Evolutionary conservation across 2,797 vertebrate genomes (phyloP).

Genomic region (Perodicticus potto): DNA sequence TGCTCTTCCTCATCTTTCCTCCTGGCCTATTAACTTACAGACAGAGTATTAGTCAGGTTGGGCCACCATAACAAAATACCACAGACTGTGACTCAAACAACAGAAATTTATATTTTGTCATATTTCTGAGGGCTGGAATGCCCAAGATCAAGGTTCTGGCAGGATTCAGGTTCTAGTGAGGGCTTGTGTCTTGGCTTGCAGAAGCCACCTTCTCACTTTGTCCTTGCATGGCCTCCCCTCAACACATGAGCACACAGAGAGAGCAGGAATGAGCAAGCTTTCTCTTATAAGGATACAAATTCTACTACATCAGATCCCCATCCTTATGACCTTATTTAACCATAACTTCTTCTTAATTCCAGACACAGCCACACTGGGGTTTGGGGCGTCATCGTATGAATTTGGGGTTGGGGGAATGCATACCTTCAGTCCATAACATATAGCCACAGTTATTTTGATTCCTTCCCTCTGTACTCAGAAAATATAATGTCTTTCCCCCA

Average conservation of each 20-base stretch:
- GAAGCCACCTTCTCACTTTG: neutral
- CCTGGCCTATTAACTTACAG: neutral
- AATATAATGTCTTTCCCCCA: neutral
- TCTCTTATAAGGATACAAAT: neutral
- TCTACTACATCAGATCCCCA: neutral
- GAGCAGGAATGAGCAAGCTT: neutral
- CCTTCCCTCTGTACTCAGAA: neutral
- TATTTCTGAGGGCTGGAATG: neutral
- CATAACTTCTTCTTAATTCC: neutral
- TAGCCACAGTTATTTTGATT: neutral
- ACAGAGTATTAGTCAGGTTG: neutral
- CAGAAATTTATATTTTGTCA: neutral
- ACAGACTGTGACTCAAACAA: neutral
- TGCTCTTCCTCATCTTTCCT: neutral
- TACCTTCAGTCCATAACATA: neutral
- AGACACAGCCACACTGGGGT: neutral
- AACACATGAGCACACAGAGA: neutral
- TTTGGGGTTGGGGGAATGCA: neutral
- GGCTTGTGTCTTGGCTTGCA: neutral
- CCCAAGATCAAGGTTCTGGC: neutral
- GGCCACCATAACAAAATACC: neutral
- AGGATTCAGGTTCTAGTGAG: neutral
- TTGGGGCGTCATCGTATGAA: neutral
- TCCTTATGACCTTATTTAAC: neutral
- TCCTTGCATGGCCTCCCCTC: neutral